Evolutionary conservation across 2,888 invertebrate species (phyloP).

Genomic region (Biston stratarius): DNA sequence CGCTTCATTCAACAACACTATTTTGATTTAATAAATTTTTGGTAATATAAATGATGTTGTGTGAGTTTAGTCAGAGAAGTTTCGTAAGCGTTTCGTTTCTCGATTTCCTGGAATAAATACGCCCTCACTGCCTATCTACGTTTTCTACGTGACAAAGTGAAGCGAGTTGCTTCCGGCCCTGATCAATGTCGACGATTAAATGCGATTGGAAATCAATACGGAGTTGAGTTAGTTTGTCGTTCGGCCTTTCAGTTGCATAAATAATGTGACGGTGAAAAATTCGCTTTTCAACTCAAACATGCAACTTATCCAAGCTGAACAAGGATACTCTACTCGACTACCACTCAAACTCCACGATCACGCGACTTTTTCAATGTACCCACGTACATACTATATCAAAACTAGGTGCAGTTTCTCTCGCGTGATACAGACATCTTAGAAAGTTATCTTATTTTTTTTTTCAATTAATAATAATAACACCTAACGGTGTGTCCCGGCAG

Average conservation of each 20-base stretch:
- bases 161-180: conserved; percentile 36
- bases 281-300: conserved; percentile 29
- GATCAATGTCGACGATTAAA: conserved; percentile 44
- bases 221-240: conserved; percentile 8
- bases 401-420: too few species aligned
- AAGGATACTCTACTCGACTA: conserved; percentile 8
- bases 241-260: conserved; percentile 33
- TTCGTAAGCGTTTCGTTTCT: background rate
- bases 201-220: conserved; percentile 41
- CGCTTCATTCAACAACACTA: too few species aligned
- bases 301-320: conserved; percentile 24
- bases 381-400: background rate
- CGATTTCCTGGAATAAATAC: conserved; percentile 26
- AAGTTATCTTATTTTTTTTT: too few species aligned
- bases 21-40: too few species aligned
- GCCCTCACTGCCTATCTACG: conserved; percentile 15
- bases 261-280: conserved; percentile 35
- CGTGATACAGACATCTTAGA: too few species aligned
- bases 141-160: conserved; percentile 38
- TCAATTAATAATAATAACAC: too few species aligned
- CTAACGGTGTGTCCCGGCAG: too few species aligned
- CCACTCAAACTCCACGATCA: conserved; percentile 26
- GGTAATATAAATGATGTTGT: too few species aligned
- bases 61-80: too few species aligned
- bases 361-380: conserved; percentile 33